These are phyloP conservation scores for Drosophila triauraria DNA, from an alignment of 1,140 invertebrate species.

Conservation along the genomic window DNA sequence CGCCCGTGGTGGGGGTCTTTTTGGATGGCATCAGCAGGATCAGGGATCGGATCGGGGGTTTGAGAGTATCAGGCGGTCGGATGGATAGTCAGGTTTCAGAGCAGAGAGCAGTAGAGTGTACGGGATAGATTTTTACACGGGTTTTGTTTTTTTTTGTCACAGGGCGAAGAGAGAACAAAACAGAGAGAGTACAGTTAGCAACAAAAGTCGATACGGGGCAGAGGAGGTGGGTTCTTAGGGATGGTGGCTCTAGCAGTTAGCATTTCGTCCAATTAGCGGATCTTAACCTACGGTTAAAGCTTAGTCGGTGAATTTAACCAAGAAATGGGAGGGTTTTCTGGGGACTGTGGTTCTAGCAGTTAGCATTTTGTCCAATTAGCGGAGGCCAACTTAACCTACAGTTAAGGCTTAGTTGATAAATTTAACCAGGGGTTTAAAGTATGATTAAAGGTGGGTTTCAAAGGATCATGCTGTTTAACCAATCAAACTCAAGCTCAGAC, in stretches of 20 bases:
- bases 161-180: conserved; percentile 50
- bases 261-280: conserved; percentile 7
- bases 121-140: conserved; percentile 36
- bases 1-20: conserved; percentile 73
- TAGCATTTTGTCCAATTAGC: conserved; percentile 40
- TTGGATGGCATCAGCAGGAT: conserved; percentile 18
- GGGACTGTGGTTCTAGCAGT: conserved; percentile 10
- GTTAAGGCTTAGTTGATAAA: conserved; percentile 7
- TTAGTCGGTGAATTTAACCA: neutral
- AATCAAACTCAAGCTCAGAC: conserved; percentile 18
- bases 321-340: neutral
- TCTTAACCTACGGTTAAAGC: conserved; percentile 2
- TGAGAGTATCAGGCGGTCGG: conserved; percentile 10
- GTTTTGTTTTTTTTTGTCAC: conserved; percentile 10
- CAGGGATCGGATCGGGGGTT: neutral
- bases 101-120: conserved; percentile 16
- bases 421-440: neutral
- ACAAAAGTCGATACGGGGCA: conserved; percentile 20
- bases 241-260: conserved; percentile 14
- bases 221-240: too few species aligned
- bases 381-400: conserved; percentile 6
- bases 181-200: conserved; percentile 68
- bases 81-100: conserved; percentile 36
- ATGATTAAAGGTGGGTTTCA: neutral
- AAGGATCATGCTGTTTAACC: conserved; percentile 16